phyloP scores from a whole-genome alignment of 1,140 invertebrate genomes.

The Tyrophagus putrescentiae region DNA sequence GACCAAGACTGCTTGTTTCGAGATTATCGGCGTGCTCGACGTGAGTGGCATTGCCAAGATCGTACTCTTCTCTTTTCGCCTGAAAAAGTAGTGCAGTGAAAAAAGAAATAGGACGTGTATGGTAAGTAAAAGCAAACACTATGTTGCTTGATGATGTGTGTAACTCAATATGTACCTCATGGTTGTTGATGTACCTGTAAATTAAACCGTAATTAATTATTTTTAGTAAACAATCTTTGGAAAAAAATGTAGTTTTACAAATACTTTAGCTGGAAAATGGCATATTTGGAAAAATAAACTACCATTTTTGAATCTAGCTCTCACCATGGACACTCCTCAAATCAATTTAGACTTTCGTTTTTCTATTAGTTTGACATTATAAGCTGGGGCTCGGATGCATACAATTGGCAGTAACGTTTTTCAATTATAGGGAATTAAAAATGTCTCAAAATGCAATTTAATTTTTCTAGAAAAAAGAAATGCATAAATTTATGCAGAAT shows the following conservation, averaged over 20 bases:
- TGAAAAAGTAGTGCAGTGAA: not conserved
- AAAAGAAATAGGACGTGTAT: not conserved
- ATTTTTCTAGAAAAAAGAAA: not conserved
- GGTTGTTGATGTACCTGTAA: constrained; percentile 28
- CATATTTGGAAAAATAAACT: not conserved
- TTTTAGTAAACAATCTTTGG: constrained; percentile 2
- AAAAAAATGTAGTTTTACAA: not conserved
- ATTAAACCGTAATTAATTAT: no score
- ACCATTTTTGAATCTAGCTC: no score
- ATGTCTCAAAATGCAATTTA: constrained; percentile 3
- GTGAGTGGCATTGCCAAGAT: constrained; percentile 28
- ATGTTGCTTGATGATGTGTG: not conserved
- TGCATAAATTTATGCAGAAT: constrained; percentile 15
- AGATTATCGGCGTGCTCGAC: constrained; percentile 28
- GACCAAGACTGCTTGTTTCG: constrained; percentile 29
- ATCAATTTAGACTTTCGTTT: not conserved
- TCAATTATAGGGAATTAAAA: constrained; percentile 13
- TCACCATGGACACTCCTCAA: no score
- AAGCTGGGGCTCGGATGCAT: no score
- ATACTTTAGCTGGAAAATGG: not conserved
- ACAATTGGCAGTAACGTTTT: not conserved
- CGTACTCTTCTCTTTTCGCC: constrained; percentile 27
- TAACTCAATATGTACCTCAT: constrained; percentile 26
- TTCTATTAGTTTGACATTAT: not conserved
- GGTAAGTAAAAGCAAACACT: no score